phyloP scores from a whole-genome alignment of 2,113 vertebrate genomes.

The Murina feae region DNA sequence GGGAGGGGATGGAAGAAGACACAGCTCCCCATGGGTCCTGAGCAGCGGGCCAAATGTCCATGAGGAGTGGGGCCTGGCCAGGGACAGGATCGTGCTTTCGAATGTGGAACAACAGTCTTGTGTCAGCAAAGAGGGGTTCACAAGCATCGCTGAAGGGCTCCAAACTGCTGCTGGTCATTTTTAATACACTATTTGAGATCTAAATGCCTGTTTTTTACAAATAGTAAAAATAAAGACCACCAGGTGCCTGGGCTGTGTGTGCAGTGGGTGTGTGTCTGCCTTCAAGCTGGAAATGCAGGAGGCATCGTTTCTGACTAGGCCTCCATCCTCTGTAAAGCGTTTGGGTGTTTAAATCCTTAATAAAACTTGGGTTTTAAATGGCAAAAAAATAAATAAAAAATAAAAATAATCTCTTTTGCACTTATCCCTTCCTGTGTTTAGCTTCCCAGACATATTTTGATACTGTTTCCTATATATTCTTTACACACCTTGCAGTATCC shows the following conservation, averaged over 20 bases:
- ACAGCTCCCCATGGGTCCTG: conserved; percentile 87
- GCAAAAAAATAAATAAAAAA: no score
- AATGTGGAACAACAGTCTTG: not conserved
- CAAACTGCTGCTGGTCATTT: conserved; percentile 40
- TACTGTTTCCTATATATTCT: not conserved
- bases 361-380: not conserved
- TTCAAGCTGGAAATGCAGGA: not conserved
- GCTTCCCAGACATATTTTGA: not conserved
- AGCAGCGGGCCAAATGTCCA: not conserved
- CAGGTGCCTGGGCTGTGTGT: not conserved
- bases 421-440: not conserved
- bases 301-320: rapidly evolving
- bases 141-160: not conserved
- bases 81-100: not conserved
- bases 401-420: not conserved
- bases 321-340: not conserved
- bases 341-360: not conserved
- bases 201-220: conserved; percentile 74
- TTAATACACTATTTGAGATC: conserved; percentile 54
- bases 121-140: no score
- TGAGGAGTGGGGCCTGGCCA: not conserved
- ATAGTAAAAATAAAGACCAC: conserved; percentile 39
- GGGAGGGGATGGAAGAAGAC: conserved; percentile 90
- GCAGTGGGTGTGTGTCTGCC: rapidly evolving
- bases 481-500: not conserved